phyloP scores from a whole-genome alignment of 2,888 invertebrate species.

The Bombylius major region DNA sequence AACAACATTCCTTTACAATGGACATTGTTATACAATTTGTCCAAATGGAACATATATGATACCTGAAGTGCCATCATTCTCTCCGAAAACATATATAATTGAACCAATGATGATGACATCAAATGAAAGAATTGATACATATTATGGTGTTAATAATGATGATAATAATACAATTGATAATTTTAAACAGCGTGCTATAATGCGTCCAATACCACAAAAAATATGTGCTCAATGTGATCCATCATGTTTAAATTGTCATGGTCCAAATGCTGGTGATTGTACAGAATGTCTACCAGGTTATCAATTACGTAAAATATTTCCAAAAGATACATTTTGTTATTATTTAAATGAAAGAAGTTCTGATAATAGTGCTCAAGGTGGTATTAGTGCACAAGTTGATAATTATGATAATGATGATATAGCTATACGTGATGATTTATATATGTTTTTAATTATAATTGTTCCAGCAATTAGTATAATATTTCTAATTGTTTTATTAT shows the following conservation, averaged over 20 bases:
- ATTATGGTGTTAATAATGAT: background rate
- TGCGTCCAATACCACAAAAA: conserved; percentile 10
- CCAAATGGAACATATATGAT: conserved; percentile 26
- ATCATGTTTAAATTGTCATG: conserved; percentile 29
- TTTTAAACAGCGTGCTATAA: background rate
- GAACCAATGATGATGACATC: background rate
- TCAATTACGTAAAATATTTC: conserved; percentile 23
- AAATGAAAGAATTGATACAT: background rate
- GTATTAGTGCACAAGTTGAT: background rate
- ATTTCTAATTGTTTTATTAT: background rate
- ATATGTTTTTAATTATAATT: conserved; percentile 1
- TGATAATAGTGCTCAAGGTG: conserved; percentile 16
- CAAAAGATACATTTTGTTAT: conserved; percentile 29
- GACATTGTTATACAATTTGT: conserved; percentile 30
- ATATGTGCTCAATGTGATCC: conserved; percentile 26
- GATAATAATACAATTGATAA: background rate
- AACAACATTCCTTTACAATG: conserved; percentile 26
- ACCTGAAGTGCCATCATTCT: background rate
- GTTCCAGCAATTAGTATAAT: background rate
- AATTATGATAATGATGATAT: background rate
- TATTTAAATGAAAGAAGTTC: conserved; percentile 29
- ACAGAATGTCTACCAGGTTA: conserved; percentile 28
- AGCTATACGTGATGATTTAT: background rate
- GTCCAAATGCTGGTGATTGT: conserved; percentile 29
- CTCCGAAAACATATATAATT: background rate